Evolutionary conservation across 2,113 vertebrate genomes (phyloP).

Genomic region (Accipiter virgatus): DNA sequence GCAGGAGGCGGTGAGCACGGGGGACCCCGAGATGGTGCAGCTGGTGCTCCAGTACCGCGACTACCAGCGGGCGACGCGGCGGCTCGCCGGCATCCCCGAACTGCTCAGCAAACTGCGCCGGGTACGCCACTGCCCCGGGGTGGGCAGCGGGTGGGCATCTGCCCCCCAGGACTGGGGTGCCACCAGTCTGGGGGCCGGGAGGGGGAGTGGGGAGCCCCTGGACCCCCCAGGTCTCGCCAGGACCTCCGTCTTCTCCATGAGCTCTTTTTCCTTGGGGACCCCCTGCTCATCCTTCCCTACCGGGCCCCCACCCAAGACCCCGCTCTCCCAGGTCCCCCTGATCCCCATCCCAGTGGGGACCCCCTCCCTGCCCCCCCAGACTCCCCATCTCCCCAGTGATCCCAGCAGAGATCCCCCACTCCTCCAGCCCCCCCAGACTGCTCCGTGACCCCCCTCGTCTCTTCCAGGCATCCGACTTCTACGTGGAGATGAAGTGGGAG

Average conservation of each 20-base stretch:
- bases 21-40: conserved; percentile 93
- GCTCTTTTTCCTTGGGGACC: neutral
- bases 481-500: too few species aligned
- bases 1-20: conserved; percentile 95
- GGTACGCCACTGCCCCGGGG: conserved; percentile 61
- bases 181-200: too few species aligned
- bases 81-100: conserved; percentile 91
- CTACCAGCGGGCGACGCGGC: conserved; percentile 87
- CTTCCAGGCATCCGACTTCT: too few species aligned
- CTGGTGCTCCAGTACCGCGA: conserved; percentile 93
- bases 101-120: conserved; percentile 90
- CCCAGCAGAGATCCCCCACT: too few species aligned
- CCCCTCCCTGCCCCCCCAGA: too few species aligned
- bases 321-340: too few species aligned
- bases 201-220: neutral
- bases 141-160: neutral
- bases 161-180: too few species aligned
- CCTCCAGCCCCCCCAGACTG: too few species aligned
- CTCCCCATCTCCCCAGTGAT: too few species aligned
- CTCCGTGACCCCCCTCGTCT: too few species aligned
- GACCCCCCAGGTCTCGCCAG: neutral
- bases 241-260: neutral
- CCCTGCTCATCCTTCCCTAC: neutral
- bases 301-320: too few species aligned
- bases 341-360: too few species aligned